Percentiles rank a stretch among this genome's conserved stretches.
Conservation (phyloP, 2,797 vertebrate genomes). For the Danio tinwini region DNA sequence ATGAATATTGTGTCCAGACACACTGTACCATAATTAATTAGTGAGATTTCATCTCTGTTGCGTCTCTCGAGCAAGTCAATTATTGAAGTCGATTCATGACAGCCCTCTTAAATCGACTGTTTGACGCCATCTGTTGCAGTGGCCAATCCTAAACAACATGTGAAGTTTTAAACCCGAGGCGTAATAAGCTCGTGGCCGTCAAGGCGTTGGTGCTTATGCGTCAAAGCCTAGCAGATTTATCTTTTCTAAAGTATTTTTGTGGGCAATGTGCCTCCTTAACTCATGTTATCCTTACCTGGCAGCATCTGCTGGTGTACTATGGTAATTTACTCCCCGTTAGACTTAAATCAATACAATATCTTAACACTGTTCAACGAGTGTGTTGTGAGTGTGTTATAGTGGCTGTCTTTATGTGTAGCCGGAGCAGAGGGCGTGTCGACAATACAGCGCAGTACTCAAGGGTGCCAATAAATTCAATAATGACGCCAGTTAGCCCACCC, state of each 20-base stretch:
- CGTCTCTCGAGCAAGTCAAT: conserved; percentile 1
- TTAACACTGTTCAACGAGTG: not conserved
- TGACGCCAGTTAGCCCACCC: conserved; percentile 52
- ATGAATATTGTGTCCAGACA: not conserved
- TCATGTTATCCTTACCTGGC: conserved; percentile 23
- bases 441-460: conserved; percentile 46
- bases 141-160: conserved; percentile 20
- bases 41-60: conserved; percentile 21
- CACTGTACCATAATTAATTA: not conserved
- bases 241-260: conserved; percentile 17
- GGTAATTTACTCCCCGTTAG: not conserved
- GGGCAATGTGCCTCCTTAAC: conserved; percentile 15
- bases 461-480: conserved; percentile 46
- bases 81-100: conserved; percentile 25
- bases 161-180: conserved; percentile 23
- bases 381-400: not conserved
- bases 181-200: not conserved
- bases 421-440: conserved; percentile 55
- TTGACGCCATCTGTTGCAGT: conserved; percentile 39
- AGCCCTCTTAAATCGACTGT: conserved; percentile 25
- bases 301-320: not conserved
- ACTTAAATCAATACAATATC: conserved; percentile 28
- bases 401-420: conserved; percentile 33
- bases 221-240: conserved; percentile 24
- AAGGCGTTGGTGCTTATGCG: not conserved